Base-by-base conservation (phyloP, 1,140 invertebrate species). In the Cydia pomonella region DNA sequence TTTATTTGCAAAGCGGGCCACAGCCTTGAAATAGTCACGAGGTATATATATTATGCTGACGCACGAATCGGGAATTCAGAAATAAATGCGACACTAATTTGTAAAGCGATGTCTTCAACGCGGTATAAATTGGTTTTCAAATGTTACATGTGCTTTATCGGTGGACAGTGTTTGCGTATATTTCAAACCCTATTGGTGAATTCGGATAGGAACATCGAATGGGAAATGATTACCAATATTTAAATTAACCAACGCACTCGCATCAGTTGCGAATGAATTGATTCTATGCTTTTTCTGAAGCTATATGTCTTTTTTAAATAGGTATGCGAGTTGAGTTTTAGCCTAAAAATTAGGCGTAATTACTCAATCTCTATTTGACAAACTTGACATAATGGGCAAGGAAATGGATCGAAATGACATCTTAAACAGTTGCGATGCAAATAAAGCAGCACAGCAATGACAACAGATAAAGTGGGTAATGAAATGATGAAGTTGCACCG, bases 401-500 rank as follows among this genome's bases (percentile, higher is more conserved):
- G 1, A 38, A 69, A 38, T 21, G 29, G 41, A 38, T 38, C 29
- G 41, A 38, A 18, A 7, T 69, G 29, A 69, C 53, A 59, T 41
- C 1, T 18, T 38, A n/a, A 33, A 33, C 27, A 33, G 33, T 69
- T 33, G 33, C 29, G 29, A 69, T 69, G 41, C 64, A 41, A 69
- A 69, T 69, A 69, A 69, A 69, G n/a, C 64, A 69, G 4, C 27
- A 69, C 25, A 66, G 27, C 25, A 66, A 66, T 33, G 64, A 33
- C 64, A 69, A 69, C 23, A 69, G 64, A 69, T 69, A 69, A 69
- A 69, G 64, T 69, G 64, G 64, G 64, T 18, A 64, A 69, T 69
- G 64, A 69, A 69, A 69, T 69, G 66, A 81, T 76, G 75, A 73
- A 80, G 62, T 72, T 73, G 76, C 62, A 77, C 63, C 71, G 59